A percentile compares a stretch with the other conserved stretches of the same genome.
Evolutionary conservation across 2,888 invertebrate genomes (phyloP).

Genomic region (Amphipoea lucens): DNA sequence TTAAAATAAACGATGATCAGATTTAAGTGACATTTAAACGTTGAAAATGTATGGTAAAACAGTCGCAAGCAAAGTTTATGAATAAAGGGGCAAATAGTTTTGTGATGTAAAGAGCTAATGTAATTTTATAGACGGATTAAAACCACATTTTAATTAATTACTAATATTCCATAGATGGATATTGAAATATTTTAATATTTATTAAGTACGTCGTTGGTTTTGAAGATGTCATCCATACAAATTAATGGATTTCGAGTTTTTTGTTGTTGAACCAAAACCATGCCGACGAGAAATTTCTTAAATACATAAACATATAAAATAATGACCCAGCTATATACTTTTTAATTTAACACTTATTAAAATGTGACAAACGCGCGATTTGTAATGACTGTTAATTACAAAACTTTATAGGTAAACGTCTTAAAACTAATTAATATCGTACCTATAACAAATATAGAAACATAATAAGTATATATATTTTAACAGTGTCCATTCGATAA

Average conservation of each 20-base stretch:
- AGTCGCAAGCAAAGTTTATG: not conserved
- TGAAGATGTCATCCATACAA: not conserved
- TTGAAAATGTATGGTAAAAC: not conserved
- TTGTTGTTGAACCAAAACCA: not conserved
- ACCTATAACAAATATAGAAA: constrained; percentile 23
- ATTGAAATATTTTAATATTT: not conserved
- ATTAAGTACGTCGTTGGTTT: not conserved
- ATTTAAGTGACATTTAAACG: not conserved
- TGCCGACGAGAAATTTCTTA: not conserved
- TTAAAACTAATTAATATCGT: constrained; percentile 34
- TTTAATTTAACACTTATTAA: constrained; percentile 30
- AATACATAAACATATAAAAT: constrained; percentile 26
- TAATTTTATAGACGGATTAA: not conserved
- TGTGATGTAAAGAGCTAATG: not conserved
- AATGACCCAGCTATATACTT: not conserved
- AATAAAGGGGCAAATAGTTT: not conserved
- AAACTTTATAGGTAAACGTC: constrained; percentile 10
- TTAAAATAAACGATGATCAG: too few relatives aligned
- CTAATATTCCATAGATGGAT: not conserved
- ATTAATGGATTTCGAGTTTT: not conserved
- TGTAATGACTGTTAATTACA: constrained; percentile 20
- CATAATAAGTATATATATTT: constrained; percentile 42
- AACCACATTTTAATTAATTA: not conserved
- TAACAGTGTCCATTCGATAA: constrained; percentile 56
- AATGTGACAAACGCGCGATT: constrained; percentile 24